These are phyloP conservation scores for Ormyrus rosae DNA, from an alignment of 2,888 invertebrate genomes.

Conservation along the genomic window DNA sequence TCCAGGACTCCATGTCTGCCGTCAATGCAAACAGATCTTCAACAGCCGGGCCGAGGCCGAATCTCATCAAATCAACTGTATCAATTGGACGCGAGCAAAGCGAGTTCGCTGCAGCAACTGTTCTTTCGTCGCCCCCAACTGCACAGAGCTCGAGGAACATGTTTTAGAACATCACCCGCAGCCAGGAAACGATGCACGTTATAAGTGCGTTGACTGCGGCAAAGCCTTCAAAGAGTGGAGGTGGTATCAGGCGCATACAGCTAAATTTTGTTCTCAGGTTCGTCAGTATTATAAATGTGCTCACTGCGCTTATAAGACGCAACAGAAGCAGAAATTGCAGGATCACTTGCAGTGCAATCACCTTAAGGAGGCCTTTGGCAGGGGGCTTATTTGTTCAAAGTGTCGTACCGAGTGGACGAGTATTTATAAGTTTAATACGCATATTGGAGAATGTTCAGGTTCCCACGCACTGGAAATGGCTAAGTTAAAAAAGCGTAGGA, in stretches of 20 bases:
- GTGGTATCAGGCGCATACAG: not conserved
- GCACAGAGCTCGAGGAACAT: too few relatives aligned
- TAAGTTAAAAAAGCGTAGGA: not conserved
- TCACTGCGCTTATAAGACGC: too few relatives aligned
- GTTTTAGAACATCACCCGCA: too few relatives aligned
- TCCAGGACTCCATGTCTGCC: too few relatives aligned
- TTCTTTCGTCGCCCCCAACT: too few relatives aligned
- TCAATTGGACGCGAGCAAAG: too few relatives aligned
- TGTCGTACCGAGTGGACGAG: slow-evolving; percentile 11
- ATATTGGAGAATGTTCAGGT: slow-evolving; percentile 2
- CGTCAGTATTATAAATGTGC: too few relatives aligned
- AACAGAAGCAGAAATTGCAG: not conserved
- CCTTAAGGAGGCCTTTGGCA: slow-evolving; percentile 4
- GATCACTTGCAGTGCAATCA: slow-evolving; percentile 19
- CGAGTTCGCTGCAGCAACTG: too few relatives aligned
- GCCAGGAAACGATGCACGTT: not conserved
- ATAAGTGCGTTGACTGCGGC: not conserved
- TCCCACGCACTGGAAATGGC: not conserved
- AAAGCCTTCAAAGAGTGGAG: not conserved
- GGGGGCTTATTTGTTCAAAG: not conserved
- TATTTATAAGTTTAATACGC: slow-evolving; percentile 1
- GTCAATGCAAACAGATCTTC: too few relatives aligned
- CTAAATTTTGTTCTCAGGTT: too few relatives aligned
- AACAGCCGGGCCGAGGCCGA: too few relatives aligned
- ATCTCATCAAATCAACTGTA: too few relatives aligned